These are phyloP conservation scores for Mesorhabditis spiculigera DNA, from an alignment of 2,888 invertebrate species.

Conservation along the genomic window DNA sequence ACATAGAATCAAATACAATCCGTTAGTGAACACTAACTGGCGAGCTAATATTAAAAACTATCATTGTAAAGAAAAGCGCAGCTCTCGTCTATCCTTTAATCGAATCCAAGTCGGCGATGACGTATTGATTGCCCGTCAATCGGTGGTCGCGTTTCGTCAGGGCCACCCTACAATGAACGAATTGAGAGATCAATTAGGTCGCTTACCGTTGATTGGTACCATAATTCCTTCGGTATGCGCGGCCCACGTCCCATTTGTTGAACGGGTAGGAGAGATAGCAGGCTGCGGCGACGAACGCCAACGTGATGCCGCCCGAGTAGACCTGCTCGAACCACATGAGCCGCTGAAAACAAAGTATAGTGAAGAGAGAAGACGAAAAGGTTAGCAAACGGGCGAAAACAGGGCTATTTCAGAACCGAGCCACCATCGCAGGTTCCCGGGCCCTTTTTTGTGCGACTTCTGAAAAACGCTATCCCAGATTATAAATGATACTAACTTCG, in stretches of 20 bases:
- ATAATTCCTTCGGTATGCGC: constrained; percentile 38
- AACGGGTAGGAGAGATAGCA: constrained; percentile 49
- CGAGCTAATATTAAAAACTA: no score
- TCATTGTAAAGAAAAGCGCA: no score
- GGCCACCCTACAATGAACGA: constrained; percentile 31
- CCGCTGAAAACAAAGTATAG: no score
- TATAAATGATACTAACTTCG: no score
- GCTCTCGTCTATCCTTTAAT: constrained; percentile 22
- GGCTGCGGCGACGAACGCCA: constrained; percentile 46
- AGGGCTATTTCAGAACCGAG: no score
- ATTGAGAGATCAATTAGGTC: background rate
- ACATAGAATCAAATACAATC: no score
- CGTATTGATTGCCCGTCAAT: constrained; percentile 50
- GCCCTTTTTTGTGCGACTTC: no score
- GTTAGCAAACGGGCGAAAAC: no score
- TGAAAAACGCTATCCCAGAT: no score
- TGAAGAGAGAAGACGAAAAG: no score
- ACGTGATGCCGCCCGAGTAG: constrained; percentile 47
- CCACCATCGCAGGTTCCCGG: no score
- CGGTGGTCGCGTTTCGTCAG: constrained; percentile 48
- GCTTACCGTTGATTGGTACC: constrained; percentile 33
- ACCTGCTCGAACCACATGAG: constrained; percentile 13
- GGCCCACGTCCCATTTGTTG: constrained; percentile 48
- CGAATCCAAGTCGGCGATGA: constrained; percentile 40
- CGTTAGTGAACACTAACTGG: no score